phyloP scores from a whole-genome alignment of 2,113 vertebrate species.

The Nymphicus hollandicus region DNA sequence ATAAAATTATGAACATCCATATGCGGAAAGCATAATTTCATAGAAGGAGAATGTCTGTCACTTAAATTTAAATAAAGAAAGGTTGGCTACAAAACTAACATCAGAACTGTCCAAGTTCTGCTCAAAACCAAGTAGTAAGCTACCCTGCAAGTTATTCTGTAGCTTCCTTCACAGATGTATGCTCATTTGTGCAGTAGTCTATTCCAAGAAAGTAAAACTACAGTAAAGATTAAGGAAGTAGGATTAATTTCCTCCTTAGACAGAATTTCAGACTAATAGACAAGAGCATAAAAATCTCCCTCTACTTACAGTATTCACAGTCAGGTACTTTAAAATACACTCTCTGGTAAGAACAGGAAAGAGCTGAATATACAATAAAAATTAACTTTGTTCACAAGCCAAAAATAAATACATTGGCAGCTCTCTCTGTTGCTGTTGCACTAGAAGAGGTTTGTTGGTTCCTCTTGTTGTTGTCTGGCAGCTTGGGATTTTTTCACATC shows the following conservation, averaged over 20 bases:
- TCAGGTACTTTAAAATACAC: not conserved
- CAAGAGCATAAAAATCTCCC: slow-evolving; percentile 49
- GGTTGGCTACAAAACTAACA: not conserved
- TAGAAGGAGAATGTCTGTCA: not conserved
- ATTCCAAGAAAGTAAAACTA: not conserved
- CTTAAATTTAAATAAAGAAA: not conserved
- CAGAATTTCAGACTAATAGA: slow-evolving; percentile 35
- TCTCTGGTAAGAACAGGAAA: slow-evolving; percentile 54
- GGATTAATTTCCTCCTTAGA: not conserved
- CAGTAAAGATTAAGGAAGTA: not conserved
- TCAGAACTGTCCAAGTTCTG: not conserved
- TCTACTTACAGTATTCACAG: slow-evolving; percentile 47
- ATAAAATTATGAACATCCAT: not conserved
- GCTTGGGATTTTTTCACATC: not conserved
- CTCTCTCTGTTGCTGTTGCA: not conserved
- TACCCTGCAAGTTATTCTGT: not conserved
- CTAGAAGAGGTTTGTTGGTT: not conserved
- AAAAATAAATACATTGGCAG: slow-evolving; percentile 40
- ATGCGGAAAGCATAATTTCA: not conserved
- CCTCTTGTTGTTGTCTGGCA: not conserved
- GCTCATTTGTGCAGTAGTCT: not conserved
- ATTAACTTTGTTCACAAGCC: slow-evolving; percentile 56
- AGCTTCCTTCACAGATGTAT: not conserved
- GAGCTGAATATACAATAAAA: slow-evolving; percentile 61
- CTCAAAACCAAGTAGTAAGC: not conserved